phyloP scores from a whole-genome alignment of 2,888 invertebrate genomes.

The Xestobium rufovillosum region DNA sequence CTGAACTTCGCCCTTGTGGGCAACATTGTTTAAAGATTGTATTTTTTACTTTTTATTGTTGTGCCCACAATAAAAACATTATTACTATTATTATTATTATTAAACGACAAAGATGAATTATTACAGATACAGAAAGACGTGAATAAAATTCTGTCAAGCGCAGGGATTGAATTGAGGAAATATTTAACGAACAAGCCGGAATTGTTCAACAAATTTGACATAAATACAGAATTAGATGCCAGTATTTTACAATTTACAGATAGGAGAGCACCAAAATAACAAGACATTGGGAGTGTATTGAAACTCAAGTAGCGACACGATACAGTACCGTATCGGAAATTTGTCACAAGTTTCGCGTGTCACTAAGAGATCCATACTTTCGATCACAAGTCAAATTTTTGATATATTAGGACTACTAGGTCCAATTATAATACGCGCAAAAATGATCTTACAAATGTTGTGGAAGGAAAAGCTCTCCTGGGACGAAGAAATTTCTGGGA shows the following conservation, averaged over 20 bases:
- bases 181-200: constrained; percentile 7
- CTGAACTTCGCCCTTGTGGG: too few species aligned
- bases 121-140: constrained; percentile 10
- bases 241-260: too few species aligned
- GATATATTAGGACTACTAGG: constrained; percentile 4
- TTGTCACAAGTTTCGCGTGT: too few species aligned
- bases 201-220: constrained; percentile 5
- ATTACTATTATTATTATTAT: too few species aligned
- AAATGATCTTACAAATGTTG: constrained; percentile 6
- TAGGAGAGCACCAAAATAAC: constrained; percentile 11
- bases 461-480: constrained; percentile 4
- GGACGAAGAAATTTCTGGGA: background rate
- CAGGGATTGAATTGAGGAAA: constrained; percentile 11
- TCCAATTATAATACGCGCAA: constrained; percentile 5
- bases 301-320: constrained; percentile 11
- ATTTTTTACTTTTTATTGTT: too few species aligned
- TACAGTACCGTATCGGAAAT: constrained; percentile 14
- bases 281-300: constrained; percentile 18
- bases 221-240: constrained; percentile 9
- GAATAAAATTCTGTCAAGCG: constrained; percentile 3
- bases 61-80: too few species aligned
- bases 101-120: constrained; percentile 8
- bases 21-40: too few species aligned
- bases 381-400: too few species aligned
- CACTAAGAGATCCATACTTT: too few species aligned